Evolutionary conservation across 2,797 vertebrate species (phyloP).

Genomic region (Cryptoblepharus egeriae): DNA sequence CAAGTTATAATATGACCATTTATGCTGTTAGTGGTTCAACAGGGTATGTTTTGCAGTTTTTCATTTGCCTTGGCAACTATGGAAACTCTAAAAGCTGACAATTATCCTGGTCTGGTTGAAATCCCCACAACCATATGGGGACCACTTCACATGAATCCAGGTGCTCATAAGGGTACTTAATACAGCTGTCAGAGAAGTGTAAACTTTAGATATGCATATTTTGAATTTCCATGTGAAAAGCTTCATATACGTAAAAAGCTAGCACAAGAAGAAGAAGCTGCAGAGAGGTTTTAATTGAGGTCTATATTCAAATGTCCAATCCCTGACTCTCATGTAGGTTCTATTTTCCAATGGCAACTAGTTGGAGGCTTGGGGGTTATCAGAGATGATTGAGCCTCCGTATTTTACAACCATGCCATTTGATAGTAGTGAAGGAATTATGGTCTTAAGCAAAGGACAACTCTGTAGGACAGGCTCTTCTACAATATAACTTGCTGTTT

Average conservation of each 20-base stretch:
- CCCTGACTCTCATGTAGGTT: too few species aligned
- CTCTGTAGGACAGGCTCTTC: not conserved
- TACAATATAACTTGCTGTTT: too few species aligned
- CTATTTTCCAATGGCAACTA: not conserved
- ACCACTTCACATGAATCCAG: not conserved
- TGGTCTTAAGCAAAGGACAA: not conserved
- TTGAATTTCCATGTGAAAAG: not conserved
- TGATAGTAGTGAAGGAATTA: not conserved
- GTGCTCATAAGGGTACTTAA: not conserved
- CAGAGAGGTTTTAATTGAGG: not conserved
- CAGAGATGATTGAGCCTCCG: too few species aligned
- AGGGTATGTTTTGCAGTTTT: too few species aligned
- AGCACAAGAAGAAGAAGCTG: too few species aligned
- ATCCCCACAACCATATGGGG: not conserved
- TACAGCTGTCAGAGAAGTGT: not conserved
- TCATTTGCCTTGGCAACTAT: not conserved
- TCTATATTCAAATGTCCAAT: not conserved
- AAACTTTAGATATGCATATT: not conserved
- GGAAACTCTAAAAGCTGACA: not conserved
- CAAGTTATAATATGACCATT: not conserved
- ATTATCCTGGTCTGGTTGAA: not conserved
- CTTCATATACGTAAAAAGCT: not conserved
- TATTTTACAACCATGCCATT: too few species aligned
- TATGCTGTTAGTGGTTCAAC: not conserved
- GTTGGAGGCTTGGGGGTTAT: too few species aligned